Evolutionary conservation across 37 sponge, comb jelly and placozoan species (phyloP).

Genomic region (Crambe crambe): DNA sequence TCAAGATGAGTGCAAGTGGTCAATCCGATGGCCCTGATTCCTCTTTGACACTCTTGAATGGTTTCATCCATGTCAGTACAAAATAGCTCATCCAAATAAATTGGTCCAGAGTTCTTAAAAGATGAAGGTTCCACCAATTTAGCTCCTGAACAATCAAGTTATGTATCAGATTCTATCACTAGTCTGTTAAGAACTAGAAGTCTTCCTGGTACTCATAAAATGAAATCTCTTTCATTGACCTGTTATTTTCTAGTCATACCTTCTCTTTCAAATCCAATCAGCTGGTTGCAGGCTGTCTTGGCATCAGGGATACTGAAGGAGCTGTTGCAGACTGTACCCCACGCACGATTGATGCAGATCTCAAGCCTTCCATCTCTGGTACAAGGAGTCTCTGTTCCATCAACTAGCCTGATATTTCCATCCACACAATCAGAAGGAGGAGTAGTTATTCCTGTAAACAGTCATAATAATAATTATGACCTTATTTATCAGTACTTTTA

Average conservation of each 20-base stretch:
- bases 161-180: too few species aligned
- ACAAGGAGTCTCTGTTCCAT: neutral
- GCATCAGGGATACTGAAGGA: neutral
- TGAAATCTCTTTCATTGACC: too few species aligned
- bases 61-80: conserved; percentile 3
- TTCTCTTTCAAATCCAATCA: neutral
- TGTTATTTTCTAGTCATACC: neutral
- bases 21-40: neutral
- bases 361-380: conserved; percentile 7
- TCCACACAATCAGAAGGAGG: neutral
- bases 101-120: conserved; percentile 9
- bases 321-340: conserved; percentile 13
- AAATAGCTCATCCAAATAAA: conserved; percentile 29
- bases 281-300: neutral
- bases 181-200: too few species aligned
- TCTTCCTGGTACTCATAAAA: too few species aligned
- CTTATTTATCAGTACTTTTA: neutral
- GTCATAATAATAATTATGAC: neutral
- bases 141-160: neutral
- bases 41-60: conserved; percentile 4
- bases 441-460: neutral
- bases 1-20: neutral
- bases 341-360: neutral
- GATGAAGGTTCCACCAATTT: neutral
- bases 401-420: neutral